A percentile compares a stretch with the other conserved stretches of the same genome.
phyloP scores from a whole-genome alignment of 2,888 invertebrate genomes.

The Epinotia demarniana region DNA sequence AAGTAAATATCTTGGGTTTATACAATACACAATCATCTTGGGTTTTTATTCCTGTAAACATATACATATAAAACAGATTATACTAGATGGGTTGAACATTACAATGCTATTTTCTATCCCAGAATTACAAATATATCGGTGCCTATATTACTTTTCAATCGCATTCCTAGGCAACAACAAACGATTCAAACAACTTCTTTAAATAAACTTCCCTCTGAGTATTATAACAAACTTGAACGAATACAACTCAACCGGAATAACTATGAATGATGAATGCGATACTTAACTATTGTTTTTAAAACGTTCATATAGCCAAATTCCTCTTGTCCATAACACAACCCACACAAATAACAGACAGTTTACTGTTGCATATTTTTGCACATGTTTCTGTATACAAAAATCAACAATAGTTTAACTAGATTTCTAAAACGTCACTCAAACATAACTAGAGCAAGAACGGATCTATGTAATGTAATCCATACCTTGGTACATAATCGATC shows the following conservation, averaged over 20 bases:
- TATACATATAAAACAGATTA: not conserved
- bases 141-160: not conserved
- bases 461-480: no score
- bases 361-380: not conserved
- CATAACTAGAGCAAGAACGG: no score
- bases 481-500: no score
- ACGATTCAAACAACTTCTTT: not conserved
- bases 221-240: not conserved
- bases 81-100: not conserved
- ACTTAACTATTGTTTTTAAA: not conserved
- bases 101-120: not conserved
- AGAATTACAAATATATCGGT: not conserved
- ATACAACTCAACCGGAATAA: not conserved
- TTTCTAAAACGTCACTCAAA: no score
- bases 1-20: no score
- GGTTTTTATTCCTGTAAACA: not conserved
- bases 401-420: no score
- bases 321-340: not conserved
- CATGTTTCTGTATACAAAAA: no score
- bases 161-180: conserved; percentile 6
- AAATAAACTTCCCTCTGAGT: not conserved
- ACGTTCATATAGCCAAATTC: conserved; percentile 1
- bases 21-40: no score
- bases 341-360: not conserved
- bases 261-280: not conserved